Conservation (phyloP, 2,113 vertebrate species). For the Odocoileus virginianus region DNA sequence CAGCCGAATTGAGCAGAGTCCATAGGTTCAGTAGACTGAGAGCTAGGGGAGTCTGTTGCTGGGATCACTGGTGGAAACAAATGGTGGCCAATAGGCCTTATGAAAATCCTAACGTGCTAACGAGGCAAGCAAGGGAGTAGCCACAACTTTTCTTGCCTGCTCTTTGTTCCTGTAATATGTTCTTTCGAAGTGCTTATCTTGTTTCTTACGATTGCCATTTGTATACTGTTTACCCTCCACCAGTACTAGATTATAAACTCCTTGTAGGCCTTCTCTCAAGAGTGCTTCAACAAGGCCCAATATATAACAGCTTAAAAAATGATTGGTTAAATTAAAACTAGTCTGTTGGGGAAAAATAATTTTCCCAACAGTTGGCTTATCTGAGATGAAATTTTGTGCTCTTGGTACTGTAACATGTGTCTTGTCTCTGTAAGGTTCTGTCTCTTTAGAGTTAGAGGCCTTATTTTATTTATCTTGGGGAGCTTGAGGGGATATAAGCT, state of each 20-base stretch:
- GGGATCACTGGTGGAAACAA: not conserved
- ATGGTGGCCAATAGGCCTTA: not conserved
- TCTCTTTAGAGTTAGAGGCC: not conserved
- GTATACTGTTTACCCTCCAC: no score
- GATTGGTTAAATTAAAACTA: not conserved
- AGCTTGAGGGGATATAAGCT: not conserved
- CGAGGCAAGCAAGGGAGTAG: not conserved
- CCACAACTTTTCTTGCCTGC: not conserved
- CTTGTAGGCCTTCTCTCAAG: not conserved
- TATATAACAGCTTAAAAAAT: not conserved
- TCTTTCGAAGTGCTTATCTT: not conserved
- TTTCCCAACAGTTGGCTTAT: not conserved
- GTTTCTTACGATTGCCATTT: not conserved
- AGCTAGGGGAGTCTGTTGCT: not conserved
- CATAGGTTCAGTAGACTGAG: not conserved
- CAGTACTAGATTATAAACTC: not conserved
- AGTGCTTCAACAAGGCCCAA: not conserved
- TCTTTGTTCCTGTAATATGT: not conserved
- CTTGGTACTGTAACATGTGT: not conserved
- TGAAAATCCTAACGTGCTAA: not conserved
- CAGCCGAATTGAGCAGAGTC: not conserved
- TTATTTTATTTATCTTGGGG: not conserved
- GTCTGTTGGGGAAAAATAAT: not conserved
- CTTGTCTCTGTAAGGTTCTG: not conserved
- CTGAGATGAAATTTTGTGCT: not conserved